Evolutionary conservation across 1,140 invertebrate genomes (phyloP), one percentile per base, ranked within the genome.

Genomic region (Drosophila tsacasi): DNA sequence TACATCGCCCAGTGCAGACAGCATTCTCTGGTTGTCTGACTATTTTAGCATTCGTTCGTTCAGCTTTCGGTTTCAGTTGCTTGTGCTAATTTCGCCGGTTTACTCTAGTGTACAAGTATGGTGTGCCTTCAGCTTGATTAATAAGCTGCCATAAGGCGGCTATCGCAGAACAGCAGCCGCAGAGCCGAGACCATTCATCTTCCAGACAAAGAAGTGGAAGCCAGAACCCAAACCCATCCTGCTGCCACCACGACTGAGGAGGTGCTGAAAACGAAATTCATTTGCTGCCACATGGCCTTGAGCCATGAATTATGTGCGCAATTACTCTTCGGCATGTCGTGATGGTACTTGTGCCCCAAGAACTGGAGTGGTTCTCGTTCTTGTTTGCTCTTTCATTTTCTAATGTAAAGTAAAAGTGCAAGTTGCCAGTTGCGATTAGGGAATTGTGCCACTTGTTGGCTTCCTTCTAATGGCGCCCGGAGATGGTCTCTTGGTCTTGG

Each of bases 231-330:
- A 5, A 6, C 47, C 55, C 59, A 46, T 82, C 67, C 54, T 83
- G 32, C 54, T 83, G 32, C 61, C 79, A 79, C 47, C 73, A 50
- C 49, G 15, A 46, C 23, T 15, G 62, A 79, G 71, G 81, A 90
- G 79, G 81, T 85, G 85, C 86, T 90, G 85, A 90, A 90, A 90
- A 74, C 58, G 84, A 89, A 84, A 81, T 87, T 89, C 84, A 89
- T 78, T 84, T 79, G 74, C 69, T 84, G 40, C 85, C 72, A 66
- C 76, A 60, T 71, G 85, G 85, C 85, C 85, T 90, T 90, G 85
- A 90, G 85, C 79, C 85, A 90, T 90, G 85, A 90, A 79, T 90
- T 76, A 90, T 90, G 86, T 84, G 67, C 69, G 79, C 85, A 90
- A 90, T 90, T 90, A 90, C 85, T 90, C 85, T 85, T 85, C 37